Conservation (phyloP, 2,113 vertebrate genomes). For the Mus pahari region DNA sequence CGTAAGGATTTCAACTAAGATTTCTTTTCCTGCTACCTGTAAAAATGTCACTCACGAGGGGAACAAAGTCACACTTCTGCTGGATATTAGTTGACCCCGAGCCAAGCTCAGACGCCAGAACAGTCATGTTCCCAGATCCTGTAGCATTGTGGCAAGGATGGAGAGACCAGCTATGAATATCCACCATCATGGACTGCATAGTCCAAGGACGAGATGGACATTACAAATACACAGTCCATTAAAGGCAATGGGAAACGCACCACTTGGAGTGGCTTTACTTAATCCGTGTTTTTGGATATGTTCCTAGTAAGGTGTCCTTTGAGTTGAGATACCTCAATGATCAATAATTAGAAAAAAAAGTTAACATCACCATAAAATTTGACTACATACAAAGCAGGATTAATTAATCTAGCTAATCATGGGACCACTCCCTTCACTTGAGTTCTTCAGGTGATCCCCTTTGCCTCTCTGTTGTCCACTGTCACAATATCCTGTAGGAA, state of each 20-base stretch:
- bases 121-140: background rate
- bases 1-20: background rate
- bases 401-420: background rate
- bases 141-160: background rate
- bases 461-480: background rate
- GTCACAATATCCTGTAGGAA: background rate
- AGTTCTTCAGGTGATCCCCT: background rate
- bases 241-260: background rate
- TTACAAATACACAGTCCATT: background rate
- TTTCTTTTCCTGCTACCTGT: background rate
- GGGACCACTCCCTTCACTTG: background rate
- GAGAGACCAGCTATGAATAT: background rate
- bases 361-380: background rate
- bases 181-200: background rate
- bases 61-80: background rate
- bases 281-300: background rate
- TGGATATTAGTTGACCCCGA: background rate
- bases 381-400: background rate
- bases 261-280: background rate
- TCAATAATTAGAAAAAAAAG: background rate
- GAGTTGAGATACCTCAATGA: background rate
- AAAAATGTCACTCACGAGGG: background rate
- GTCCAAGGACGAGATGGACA: background rate
- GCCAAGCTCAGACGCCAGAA: background rate
- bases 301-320: background rate